Conservation (phyloP, 2,113 vertebrate species). For the Phylloscopus trochilus region DNA sequence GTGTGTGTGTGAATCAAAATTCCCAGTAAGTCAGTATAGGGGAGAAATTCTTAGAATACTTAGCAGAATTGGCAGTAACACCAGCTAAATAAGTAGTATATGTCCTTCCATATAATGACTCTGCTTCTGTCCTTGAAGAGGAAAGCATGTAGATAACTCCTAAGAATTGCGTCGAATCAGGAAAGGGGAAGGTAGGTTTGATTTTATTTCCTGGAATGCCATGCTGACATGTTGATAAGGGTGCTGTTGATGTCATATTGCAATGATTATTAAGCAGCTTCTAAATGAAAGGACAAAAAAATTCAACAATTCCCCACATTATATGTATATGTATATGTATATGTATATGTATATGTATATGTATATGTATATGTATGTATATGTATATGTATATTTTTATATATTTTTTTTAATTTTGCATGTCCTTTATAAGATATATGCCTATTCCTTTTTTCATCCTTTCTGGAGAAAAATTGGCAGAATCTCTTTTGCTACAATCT, state of each 20-base stretch:
- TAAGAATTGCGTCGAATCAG: not conserved
- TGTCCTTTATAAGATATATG: not conserved
- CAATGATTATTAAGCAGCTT: not conserved
- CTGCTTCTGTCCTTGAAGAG: not conserved
- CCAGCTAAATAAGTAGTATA: not conserved
- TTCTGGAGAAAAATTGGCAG: not conserved
- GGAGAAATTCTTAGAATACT: not conserved
- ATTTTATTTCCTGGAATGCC: not conserved
- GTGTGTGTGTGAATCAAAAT: not conserved
- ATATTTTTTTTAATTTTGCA: accelerated
- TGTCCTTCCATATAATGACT: not conserved
- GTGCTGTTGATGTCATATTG: not conserved
- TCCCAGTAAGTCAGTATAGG: accelerated
- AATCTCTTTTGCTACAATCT: not conserved
- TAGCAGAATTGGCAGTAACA: not conserved
- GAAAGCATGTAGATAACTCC: not conserved
- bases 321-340: too few species aligned
- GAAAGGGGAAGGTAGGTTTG: not conserved
- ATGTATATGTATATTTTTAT: too few species aligned
- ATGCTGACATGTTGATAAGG: not conserved
- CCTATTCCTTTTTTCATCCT: not conserved
- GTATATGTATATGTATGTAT: too few species aligned
- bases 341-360: too few species aligned
- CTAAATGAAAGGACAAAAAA: not conserved
- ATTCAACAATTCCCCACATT: accelerated